A percentile compares a stretch with the other conserved stretches of the same genome.
Evolutionary conservation across 2,113 vertebrate species (phyloP).

Genomic region (Nicator chloris): DNA sequence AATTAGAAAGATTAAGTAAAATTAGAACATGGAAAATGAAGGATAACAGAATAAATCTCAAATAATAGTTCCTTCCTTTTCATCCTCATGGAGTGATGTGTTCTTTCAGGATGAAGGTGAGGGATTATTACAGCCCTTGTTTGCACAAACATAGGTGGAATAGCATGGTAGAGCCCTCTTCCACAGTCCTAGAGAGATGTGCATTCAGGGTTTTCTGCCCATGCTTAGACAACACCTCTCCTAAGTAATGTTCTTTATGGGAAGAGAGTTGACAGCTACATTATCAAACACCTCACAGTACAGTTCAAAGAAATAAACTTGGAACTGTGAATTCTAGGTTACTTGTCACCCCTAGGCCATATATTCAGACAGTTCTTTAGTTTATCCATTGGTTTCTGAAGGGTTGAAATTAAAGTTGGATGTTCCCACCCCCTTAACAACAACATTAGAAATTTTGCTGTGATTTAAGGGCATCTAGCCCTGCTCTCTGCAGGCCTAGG

Average conservation of each 20-base stretch:
- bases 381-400: not conserved
- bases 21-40: not conserved
- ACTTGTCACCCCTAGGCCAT: not conserved
- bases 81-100: not conserved
- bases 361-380: not conserved
- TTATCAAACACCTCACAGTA: not conserved
- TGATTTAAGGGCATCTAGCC: not conserved
- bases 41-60: not conserved
- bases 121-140: not conserved
- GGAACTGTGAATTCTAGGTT: not conserved
- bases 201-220: not conserved
- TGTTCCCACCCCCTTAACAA: not conserved
- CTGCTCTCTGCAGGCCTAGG: not conserved
- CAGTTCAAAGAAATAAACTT: not conserved
- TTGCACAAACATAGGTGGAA: fast-evolving
- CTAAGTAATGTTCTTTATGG: not conserved
- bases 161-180: not conserved
- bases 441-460: not conserved
- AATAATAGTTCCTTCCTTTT: not conserved
- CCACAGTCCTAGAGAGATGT: not conserved
- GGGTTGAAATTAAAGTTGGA: not conserved
- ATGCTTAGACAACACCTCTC: not conserved
- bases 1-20: not conserved
- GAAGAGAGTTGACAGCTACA: not conserved
- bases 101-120: not conserved